Evolutionary conservation across 2,113 vertebrate genomes (phyloP), one percentile per base, ranked within the genome.

Genomic region (Fulica atra): DNA sequence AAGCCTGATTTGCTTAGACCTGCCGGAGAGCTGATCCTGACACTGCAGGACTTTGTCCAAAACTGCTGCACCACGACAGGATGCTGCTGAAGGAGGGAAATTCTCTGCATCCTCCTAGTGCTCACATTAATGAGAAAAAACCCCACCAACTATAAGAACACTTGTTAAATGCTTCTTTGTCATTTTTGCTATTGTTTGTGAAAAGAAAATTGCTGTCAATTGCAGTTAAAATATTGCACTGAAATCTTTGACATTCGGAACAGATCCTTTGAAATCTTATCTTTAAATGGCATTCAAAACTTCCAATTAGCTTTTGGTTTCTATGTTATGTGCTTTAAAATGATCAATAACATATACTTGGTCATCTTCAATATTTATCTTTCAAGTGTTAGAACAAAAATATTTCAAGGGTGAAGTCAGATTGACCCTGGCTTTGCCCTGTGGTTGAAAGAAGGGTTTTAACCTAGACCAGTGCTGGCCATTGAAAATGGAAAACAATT

Each of bases 401-500:
- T 24, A 90, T 84, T 94, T 84, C 36, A 68, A 82, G 20, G 14
- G 7, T 73, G 54, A 94, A 95, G 51, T 42, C 48, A 63, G 23
- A 59, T 8, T 86, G 54, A 78, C n/a, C 60, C 51, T 86, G 21
- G 7, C 13, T 85, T 93, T 97, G 88, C n/a, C 10, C 20, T 57
- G 2, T 93, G 46, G 44, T 66, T 95, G 79, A 93, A 88, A 86
- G 57, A 64, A 88, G 38, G 12, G 7, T 94, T 95, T 96, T 92
- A 92, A 96, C 26, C 35, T 66, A 96, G 88, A 59, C 81, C 64
- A 85, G 73, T 87, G 57, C 25, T 72, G 93, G 38, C 7, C 13
- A 14, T 84, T 70, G 85, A 89, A 93, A 95, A 77, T 51, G 53
- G 65, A 96, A 96, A 87, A 91, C 89, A 96, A 97, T 97, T 95